Evolutionary conservation across 2,113 vertebrate genomes (phyloP), one percentile per base, ranked within the genome.

Genomic region (Rutilus rutilus): DNA sequence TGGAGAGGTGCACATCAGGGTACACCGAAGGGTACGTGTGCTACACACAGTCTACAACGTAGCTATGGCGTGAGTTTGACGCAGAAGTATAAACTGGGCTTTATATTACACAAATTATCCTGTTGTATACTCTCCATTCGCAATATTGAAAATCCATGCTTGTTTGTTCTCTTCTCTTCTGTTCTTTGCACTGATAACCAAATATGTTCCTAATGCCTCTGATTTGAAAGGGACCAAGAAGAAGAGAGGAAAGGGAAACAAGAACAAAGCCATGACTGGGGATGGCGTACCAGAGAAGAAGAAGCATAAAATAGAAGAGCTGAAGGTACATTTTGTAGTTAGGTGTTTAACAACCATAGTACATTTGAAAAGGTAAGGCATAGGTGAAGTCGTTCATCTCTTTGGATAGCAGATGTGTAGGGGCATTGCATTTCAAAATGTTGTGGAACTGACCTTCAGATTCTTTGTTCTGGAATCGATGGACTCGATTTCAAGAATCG

Each of bases 291-390:
- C 92, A 0, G 97, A 99, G 89, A 98, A 95, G 89, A 96, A 94
- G 67, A 97, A 95, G 93, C 92, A 94, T 42, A 98, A 95, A 91
- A 95, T 99, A 0, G 97, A 97, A 0, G 98, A 99, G 86, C 88
- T 99, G 52, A 91, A 97, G 96, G 98, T 98, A 69, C 87, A 87
- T 83, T 83, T n/a, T 42, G 71, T 14, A 10, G 60, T 19, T 21
- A 12, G 25, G 50, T 17, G 14, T 78, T 75, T 30, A 60, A 21
- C 1, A n/a, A 21, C n/a, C 12, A 30, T 30, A 47, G 60, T 47
- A 10, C 0, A 21, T 81, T 27, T 47, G 7, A 50, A 65, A 45
- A 14, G 10, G 3, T 0, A 59, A 39, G 1, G 12, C 36, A 21
- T 50, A 64, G 71, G 19, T 64, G 12, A 15, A 64, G n/a, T 62